Conservation (phyloP, 2,797 vertebrate species). For the Bradypus variegatus region DNA sequence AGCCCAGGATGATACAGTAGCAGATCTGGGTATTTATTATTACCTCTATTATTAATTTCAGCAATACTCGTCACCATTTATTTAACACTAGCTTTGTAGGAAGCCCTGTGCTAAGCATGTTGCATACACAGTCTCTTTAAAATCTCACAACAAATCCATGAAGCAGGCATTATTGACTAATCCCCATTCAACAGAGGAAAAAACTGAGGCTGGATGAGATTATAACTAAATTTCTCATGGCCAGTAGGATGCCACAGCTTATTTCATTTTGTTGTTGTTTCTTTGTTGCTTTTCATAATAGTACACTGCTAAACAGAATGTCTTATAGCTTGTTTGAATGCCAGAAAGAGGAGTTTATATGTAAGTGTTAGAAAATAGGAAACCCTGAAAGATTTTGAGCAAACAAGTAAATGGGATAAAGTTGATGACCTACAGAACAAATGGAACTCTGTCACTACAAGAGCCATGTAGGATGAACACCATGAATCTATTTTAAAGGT, state of each 20-base stretch:
- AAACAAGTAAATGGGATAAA: not conserved
- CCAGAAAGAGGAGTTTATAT: not conserved
- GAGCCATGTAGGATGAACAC: not conserved
- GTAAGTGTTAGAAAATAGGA: not conserved
- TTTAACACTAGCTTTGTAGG: not conserved
- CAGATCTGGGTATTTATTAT: not conserved
- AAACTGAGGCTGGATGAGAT: not conserved
- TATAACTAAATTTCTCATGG: not conserved
- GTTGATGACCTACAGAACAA: not conserved
- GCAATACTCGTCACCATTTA: not conserved
- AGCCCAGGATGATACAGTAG: not conserved
- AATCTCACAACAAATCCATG: not conserved
- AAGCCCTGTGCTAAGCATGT: not conserved
- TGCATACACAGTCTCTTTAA: not conserved
- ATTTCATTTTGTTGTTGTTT: not conserved
- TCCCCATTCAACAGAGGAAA: not conserved
- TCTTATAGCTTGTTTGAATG: not conserved
- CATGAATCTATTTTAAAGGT: not conserved
- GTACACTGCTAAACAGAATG: not conserved
- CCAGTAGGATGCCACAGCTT: not conserved
- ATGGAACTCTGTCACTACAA: not conserved
- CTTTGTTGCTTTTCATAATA: constrained; percentile 14
- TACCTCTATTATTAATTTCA: not conserved
- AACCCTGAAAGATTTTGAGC: not conserved
- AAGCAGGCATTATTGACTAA: not conserved